Evolutionary conservation across 2,888 invertebrate genomes (phyloP).

Genomic region (Drosophila birchii): DNA sequence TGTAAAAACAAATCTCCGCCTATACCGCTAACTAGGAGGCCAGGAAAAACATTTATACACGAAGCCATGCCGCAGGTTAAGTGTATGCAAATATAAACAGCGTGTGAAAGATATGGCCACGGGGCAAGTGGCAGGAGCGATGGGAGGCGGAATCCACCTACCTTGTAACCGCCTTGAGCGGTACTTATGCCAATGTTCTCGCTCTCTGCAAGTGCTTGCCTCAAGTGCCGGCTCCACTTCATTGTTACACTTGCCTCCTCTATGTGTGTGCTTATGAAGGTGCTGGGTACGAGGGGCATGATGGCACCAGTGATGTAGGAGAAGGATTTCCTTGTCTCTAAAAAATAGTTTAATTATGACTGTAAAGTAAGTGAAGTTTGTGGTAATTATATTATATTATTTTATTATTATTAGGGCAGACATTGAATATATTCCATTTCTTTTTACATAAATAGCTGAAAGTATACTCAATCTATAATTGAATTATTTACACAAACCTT

Average conservation of each 20-base stretch:
- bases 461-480: not conserved
- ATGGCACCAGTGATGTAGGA: not conserved
- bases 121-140: slow-evolving; percentile 4
- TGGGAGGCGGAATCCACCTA: slow-evolving; percentile 26
- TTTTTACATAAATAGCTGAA: too few relatives aligned
- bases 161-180: slow-evolving; percentile 63
- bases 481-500: not conserved
- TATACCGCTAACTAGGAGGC: slow-evolving; percentile 40
- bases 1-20: slow-evolving; percentile 67
- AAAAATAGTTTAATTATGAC: not conserved
- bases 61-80: slow-evolving; percentile 69
- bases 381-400: too few relatives aligned
- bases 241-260: slow-evolving; percentile 67
- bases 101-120: slow-evolving; percentile 63
- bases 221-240: slow-evolving; percentile 64
- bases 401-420: too few relatives aligned
- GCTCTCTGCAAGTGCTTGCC: slow-evolving; percentile 51
- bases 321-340: not conserved
- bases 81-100: slow-evolving; percentile 78
- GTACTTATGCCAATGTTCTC: slow-evolving; percentile 74
- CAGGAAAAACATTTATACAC: slow-evolving; percentile 38
- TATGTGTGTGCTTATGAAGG: slow-evolving; percentile 12
- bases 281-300: slow-evolving; percentile 14
- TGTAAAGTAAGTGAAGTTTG: not conserved
- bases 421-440: not conserved